These are phyloP conservation scores for Rhamnusium bicolor DNA, from an alignment of 2,888 invertebrate genomes.

Conservation along the genomic window DNA sequence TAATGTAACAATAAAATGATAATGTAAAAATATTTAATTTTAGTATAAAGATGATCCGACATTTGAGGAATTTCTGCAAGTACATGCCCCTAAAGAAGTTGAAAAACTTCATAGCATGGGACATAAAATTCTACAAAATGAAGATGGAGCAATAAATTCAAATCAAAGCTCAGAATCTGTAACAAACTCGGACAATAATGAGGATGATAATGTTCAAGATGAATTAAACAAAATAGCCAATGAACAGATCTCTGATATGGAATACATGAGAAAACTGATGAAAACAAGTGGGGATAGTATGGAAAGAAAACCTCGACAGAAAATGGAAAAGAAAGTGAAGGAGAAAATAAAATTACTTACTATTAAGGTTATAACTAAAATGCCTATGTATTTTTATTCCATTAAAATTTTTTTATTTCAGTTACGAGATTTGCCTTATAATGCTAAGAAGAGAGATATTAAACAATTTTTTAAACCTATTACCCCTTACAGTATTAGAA, in stretches of 20 bases:
- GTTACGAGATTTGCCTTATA: conserved; percentile 84
- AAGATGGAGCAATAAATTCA: conserved; percentile 65
- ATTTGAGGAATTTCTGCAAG: conserved; percentile 91
- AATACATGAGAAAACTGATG: conserved; percentile 84
- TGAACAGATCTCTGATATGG: conserved; percentile 82
- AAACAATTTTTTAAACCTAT: conserved; percentile 89
- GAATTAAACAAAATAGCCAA: conserved; percentile 76
- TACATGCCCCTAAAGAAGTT: conserved; percentile 77
- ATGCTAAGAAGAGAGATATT: conserved; percentile 86
- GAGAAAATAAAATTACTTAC: conserved; percentile 73
- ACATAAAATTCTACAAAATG: conserved; percentile 40
- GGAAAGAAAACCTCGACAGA: conserved; percentile 63
- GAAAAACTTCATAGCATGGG: conserved; percentile 58
- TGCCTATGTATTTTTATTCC: not conserved
- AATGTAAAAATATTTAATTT: conserved; percentile 50
- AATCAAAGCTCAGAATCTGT: conserved; percentile 63
- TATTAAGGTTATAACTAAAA: conserved; percentile 74
- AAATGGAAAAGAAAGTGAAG: conserved; percentile 68
- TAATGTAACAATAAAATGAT: no score
- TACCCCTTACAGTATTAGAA: conserved; percentile 83
- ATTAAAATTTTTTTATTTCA: conserved; percentile 47
- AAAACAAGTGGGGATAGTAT: conserved; percentile 56
- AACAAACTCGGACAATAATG: conserved; percentile 58
- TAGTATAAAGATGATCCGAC: conserved; percentile 90
- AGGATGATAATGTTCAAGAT: conserved; percentile 45